These are phyloP conservation scores for Agrypnia vestita DNA, from an alignment of 1,140 invertebrate species.

Conservation along the genomic window DNA sequence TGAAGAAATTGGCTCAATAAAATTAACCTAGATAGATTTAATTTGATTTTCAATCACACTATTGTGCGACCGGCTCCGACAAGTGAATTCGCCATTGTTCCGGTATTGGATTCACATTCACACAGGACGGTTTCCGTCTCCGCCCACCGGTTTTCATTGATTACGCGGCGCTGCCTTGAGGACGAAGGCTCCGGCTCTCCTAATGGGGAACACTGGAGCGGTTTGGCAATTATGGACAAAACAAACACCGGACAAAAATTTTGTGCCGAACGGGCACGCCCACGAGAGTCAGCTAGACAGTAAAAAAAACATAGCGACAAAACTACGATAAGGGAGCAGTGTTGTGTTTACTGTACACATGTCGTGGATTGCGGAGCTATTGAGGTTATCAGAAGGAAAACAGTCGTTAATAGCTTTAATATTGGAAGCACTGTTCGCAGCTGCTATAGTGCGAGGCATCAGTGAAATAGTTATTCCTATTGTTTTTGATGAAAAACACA, in stretches of 20 bases:
- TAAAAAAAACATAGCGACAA: no score
- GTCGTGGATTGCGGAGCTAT: no score
- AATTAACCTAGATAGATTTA: constrained; percentile 29
- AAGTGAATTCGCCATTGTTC: neutral
- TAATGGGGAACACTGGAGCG: neutral
- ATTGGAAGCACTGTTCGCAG: no score
- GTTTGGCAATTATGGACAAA: neutral
- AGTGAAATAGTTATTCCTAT: no score
- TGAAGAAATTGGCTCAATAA: constrained; percentile 11
- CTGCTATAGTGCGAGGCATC: no score
- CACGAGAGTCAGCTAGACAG: no score
- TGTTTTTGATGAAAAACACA: no score
- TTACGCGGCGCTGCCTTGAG: neutral
- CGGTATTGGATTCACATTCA: neutral
- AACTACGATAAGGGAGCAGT: no score
- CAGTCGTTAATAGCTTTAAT: no score
- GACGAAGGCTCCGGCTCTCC: constrained; percentile 11
- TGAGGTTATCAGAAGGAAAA: no score
- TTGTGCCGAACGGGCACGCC: no score
- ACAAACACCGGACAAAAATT: neutral
- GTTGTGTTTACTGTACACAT: no score
- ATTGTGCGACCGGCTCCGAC: neutral
- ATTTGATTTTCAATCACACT: constrained; percentile 12
- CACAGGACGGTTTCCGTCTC: constrained; percentile 5
- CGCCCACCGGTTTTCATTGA: constrained; percentile 21